Evolutionary conservation across 2,888 invertebrate species (phyloP).

Genomic region (Ichneumoninae sp.): DNA sequence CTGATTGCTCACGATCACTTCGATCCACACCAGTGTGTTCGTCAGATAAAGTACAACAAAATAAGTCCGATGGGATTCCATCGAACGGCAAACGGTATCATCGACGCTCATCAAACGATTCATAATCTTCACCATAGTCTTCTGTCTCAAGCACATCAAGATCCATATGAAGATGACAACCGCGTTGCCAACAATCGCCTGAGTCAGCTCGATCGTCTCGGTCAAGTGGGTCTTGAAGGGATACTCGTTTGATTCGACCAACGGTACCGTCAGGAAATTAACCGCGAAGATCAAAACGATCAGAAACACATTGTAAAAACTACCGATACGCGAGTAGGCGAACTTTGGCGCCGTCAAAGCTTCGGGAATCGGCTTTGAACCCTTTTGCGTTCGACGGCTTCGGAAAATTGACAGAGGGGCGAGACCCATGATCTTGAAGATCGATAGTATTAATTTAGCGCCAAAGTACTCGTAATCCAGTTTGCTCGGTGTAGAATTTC

Average conservation of each 20-base stretch:
- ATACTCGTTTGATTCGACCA: background rate
- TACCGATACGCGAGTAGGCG: conserved; percentile 41
- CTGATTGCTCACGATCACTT: background rate
- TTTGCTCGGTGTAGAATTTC: no score
- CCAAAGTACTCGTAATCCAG: conserved; percentile 20
- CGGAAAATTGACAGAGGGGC: conserved; percentile 42
- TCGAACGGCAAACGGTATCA: background rate
- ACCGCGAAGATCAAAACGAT: conserved; percentile 26
- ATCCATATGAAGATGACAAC: conserved; percentile 48
- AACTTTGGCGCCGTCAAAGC: conserved; percentile 30
- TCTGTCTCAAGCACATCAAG: conserved; percentile 56
- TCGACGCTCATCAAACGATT: conserved; percentile 39
- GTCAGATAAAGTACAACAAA: background rate
- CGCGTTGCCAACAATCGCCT: conserved; percentile 31
- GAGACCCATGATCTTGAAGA: conserved; percentile 51
- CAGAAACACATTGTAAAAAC: conserved; percentile 63
- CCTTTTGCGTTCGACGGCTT: background rate
- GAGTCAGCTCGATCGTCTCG: conserved; percentile 44
- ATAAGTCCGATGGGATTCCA: background rate
- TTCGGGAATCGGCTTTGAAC: background rate
- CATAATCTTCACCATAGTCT: conserved; percentile 38
- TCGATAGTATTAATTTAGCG: background rate
- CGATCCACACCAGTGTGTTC: conserved; percentile 25
- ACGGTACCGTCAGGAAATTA: conserved; percentile 42
- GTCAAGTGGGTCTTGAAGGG: conserved; percentile 45